Evolutionary conservation across 2,888 invertebrate species (phyloP).

Genomic region (Nomada lathburiana): DNA sequence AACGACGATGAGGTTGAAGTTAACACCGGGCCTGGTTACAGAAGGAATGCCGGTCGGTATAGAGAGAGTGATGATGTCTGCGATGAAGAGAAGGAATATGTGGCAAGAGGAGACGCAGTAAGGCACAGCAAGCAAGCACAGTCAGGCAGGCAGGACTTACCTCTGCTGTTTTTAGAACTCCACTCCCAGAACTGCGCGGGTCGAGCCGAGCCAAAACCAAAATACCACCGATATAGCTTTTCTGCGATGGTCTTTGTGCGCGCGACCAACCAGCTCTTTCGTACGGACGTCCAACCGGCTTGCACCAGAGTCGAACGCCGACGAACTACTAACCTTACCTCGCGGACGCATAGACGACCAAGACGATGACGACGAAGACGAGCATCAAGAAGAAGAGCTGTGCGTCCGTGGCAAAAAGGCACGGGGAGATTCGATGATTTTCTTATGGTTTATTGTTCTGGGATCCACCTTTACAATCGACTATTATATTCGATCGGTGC

Average conservation of each 20-base stretch:
- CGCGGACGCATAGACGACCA: slow-evolving; percentile 20
- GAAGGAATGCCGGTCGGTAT: no score
- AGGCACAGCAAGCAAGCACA: slow-evolving; percentile 29
- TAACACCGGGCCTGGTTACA: no score
- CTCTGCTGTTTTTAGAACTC: slow-evolving; percentile 85
- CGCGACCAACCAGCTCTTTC: slow-evolving; percentile 67
- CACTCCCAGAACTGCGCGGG: slow-evolving; percentile 84
- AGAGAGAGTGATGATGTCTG: background rate
- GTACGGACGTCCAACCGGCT: slow-evolving; percentile 67
- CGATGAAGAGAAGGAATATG: slow-evolving; percentile 27
- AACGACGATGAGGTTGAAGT: no score
- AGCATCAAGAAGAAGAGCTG: slow-evolving; percentile 1
- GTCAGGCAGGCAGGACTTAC: slow-evolving; percentile 79
- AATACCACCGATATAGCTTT: slow-evolving; percentile 82
- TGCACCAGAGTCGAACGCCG: slow-evolving; percentile 52
- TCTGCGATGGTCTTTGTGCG: slow-evolving; percentile 65
- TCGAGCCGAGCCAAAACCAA: slow-evolving; percentile 84
- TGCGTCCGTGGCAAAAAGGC: background rate
- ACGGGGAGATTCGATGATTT: background rate
- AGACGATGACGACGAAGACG: slow-evolving; percentile 22
- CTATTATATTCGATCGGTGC: background rate
- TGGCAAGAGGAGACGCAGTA: slow-evolving; percentile 30
- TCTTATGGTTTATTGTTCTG: background rate
- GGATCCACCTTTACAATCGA: background rate
- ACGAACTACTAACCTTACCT: slow-evolving; percentile 55